Conservation (phyloP, 1,140 invertebrate genomes). For the Listronotus oregonensis region DNA sequence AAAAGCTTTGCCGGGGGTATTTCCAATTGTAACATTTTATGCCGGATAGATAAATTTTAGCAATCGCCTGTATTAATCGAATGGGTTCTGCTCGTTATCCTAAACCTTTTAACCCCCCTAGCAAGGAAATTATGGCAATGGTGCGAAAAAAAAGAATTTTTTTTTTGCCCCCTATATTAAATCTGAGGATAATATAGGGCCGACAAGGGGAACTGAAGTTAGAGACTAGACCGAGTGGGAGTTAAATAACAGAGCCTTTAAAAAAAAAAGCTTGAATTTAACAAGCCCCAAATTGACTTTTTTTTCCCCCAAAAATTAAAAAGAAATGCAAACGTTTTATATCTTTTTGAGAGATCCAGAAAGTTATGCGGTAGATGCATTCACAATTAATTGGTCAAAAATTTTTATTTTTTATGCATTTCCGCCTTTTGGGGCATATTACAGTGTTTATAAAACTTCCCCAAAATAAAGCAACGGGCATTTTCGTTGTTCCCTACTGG, state of each 20-base stretch:
- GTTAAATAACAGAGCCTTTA: conserved; percentile 14
- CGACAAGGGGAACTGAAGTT: conserved; percentile 41
- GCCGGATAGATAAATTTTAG: conserved; percentile 47
- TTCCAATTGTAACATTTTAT: conserved; percentile 40
- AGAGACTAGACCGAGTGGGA: conserved; percentile 9
- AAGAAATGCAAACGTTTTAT: conserved; percentile 44
- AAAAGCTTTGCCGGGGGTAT: conserved; percentile 20
- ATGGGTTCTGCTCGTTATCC: conserved; percentile 42
- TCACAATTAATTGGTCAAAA: conserved; percentile 46
- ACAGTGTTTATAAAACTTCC: conserved; percentile 40
- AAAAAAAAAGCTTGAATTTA: conserved; percentile 29
- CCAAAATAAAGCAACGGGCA: conserved; percentile 36
- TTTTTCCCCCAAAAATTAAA: conserved; percentile 46
- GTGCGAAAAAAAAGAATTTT: conserved; percentile 28
- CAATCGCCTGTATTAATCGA: conserved; percentile 42
- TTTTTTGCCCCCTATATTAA: conserved; percentile 30
- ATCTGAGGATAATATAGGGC: conserved; percentile 41
- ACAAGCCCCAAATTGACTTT: conserved; percentile 43
- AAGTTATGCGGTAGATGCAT: conserved; percentile 41
- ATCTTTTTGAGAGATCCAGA: conserved; percentile 42
- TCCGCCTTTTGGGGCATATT: conserved; percentile 42
- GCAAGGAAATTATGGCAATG: conserved; percentile 40
- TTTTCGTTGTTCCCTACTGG: conserved; percentile 41
- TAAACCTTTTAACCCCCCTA: conserved; percentile 34
- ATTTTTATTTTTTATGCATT: conserved; percentile 44